Percentiles rank a stretch among this genome's conserved stretches.
Evolutionary conservation across 2,888 invertebrate genomes (phyloP).

Genomic region (Diadegma fenestrale): DNA sequence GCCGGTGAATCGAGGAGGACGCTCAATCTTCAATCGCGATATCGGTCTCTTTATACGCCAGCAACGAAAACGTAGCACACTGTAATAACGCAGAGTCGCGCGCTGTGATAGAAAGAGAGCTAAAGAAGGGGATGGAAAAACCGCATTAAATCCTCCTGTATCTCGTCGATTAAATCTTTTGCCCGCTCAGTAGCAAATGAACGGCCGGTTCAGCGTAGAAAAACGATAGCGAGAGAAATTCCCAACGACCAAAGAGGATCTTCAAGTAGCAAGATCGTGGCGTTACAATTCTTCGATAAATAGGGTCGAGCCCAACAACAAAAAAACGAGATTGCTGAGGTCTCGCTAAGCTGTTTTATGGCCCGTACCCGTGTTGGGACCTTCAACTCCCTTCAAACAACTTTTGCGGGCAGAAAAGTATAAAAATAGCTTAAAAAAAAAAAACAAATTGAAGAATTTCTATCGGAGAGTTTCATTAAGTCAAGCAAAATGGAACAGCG

Average conservation of each 20-base stretch:
- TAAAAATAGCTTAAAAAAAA: conserved; percentile 2
- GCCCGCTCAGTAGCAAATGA: conserved; percentile 67
- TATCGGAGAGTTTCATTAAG: neutral
- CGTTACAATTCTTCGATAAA: conserved; percentile 16
- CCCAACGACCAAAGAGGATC: conserved; percentile 20
- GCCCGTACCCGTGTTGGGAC: neutral
- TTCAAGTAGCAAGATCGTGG: conserved; percentile 29
- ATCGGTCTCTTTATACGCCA: conserved; percentile 59
- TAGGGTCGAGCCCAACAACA: conserved; percentile 1
- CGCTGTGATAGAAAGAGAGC: conserved; percentile 29
- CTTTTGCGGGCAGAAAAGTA: neutral
- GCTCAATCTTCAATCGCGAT: conserved; percentile 64
- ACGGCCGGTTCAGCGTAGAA: conserved; percentile 55
- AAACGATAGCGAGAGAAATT: conserved; percentile 17
- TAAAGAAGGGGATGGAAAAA: neutral
- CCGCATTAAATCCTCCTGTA: conserved; percentile 71
- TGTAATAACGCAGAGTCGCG: conserved; percentile 53
- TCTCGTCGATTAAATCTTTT: conserved; percentile 73
- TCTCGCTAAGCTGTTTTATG: conserved; percentile 34
- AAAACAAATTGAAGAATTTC: neutral
- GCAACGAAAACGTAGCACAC: conserved; percentile 49
- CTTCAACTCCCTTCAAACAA: neutral
- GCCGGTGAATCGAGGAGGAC: conserved; percentile 46
- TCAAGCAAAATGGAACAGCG: no score
- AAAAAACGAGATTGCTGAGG: neutral